Conservation (phyloP, 2,797 vertebrate genomes). For the Poecilia gillii region DNA sequence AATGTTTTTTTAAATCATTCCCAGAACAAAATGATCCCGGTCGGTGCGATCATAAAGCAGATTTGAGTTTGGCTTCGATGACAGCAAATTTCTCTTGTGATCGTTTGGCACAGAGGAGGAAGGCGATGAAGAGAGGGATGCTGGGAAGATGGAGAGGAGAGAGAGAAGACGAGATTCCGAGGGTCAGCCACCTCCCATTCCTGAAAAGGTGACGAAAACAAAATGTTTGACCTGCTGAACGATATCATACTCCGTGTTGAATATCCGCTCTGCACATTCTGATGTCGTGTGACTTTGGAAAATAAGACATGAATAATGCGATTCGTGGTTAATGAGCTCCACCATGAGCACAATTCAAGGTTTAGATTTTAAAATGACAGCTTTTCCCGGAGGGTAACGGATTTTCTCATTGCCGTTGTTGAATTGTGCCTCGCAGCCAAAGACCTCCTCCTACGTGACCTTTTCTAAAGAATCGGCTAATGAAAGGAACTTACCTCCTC, state of each 20-base stretch:
- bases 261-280: not conserved
- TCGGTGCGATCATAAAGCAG: not conserved
- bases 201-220: slow-evolving; percentile 73
- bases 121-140: slow-evolving; percentile 64
- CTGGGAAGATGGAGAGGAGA: slow-evolving; percentile 66
- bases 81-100: not conserved
- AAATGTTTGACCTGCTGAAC: not conserved
- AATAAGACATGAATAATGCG: not conserved
- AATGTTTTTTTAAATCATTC: too few relatives aligned
- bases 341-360: not conserved
- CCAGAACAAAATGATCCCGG: too few relatives aligned
- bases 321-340: not conserved
- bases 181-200: slow-evolving; percentile 77
- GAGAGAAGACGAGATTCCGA: slow-evolving; percentile 74
- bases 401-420: not conserved
- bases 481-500: slow-evolving; percentile 75
- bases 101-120: slow-evolving; percentile 72
- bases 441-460: slow-evolving; percentile 71
- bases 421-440: slow-evolving; percentile 68
- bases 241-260: not conserved
- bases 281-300: not conserved
- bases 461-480: slow-evolving; percentile 73
- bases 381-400: not conserved
- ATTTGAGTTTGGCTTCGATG: not conserved
- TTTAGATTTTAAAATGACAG: not conserved